These are phyloP conservation scores for Tipula unca DNA, from an alignment of 2,888 invertebrate species.

Conservation along the genomic window DNA sequence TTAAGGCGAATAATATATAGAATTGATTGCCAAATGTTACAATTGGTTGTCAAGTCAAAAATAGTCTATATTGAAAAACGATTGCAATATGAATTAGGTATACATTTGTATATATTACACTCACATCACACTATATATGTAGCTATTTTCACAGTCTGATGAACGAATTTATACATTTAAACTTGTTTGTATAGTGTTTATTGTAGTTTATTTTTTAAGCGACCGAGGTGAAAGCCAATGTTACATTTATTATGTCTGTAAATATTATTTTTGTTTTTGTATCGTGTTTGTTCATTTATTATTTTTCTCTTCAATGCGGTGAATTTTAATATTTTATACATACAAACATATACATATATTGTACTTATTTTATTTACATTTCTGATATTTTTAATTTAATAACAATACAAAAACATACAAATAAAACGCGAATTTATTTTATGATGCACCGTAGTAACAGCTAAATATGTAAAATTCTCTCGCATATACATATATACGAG, in stretches of 20 bases:
- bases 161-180: background rate
- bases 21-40: background rate
- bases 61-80: background rate
- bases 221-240: slow-evolving; percentile 18
- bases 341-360: background rate
- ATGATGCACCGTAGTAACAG: background rate
- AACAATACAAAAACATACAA: background rate
- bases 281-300: background rate
- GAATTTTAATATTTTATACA: background rate
- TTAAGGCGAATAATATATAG: background rate
- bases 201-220: background rate
- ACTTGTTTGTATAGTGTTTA: background rate
- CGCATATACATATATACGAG: background rate
- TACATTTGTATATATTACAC: background rate
- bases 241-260: slow-evolving; percentile 1
- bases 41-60: background rate
- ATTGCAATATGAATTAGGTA: background rate
- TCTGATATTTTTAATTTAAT: background rate
- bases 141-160: too few relatives aligned
- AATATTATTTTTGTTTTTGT: background rate
- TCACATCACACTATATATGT: too few relatives aligned
- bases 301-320: background rate
- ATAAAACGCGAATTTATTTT: background rate
- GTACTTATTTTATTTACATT: slow-evolving; percentile 14
- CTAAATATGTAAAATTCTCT: background rate